A percentile compares a stretch with the other conserved stretches of the same genome.
These are phyloP conservation scores for Labeo rohita DNA, from an alignment of 2,113 vertebrate species.

Conservation along the genomic window DNA sequence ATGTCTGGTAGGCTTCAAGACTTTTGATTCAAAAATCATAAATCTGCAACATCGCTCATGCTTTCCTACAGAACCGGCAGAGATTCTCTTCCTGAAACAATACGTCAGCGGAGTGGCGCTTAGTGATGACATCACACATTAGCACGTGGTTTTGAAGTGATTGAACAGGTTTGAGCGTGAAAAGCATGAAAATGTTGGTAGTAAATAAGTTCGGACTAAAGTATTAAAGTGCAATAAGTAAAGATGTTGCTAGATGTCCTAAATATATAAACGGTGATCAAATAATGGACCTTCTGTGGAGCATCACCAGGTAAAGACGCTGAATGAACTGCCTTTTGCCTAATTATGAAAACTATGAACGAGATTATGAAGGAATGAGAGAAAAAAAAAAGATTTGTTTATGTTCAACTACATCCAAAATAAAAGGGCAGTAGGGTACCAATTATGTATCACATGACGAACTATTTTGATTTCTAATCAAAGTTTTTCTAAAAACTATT, in stretches of 20 bases:
- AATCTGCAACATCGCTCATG: background rate
- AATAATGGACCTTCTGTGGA: background rate
- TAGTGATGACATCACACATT: constrained; percentile 52
- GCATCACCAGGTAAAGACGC: background rate
- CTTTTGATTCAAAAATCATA: background rate
- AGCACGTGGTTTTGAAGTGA: background rate
- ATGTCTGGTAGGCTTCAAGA: constrained; percentile 65
- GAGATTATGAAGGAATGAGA: background rate
- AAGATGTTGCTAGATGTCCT: background rate
- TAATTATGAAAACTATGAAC: background rate
- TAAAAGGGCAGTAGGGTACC: too few relatives aligned
- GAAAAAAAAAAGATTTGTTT: background rate
- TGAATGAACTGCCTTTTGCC: background rate
- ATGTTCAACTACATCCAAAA: background rate
- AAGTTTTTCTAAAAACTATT: background rate
- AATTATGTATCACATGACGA: background rate
- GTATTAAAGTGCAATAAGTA: background rate
- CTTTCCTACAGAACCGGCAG: background rate
- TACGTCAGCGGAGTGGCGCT: constrained; percentile 62
- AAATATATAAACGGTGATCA: background rate
- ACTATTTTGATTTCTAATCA: background rate
- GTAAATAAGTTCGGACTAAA: background rate
- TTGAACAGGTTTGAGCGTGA: background rate
- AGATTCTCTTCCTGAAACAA: constrained; percentile 62
- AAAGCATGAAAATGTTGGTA: background rate